These are phyloP conservation scores for Zaprionus vittiger DNA, from an alignment of 1,140 invertebrate genomes.

Conservation along the genomic window DNA sequence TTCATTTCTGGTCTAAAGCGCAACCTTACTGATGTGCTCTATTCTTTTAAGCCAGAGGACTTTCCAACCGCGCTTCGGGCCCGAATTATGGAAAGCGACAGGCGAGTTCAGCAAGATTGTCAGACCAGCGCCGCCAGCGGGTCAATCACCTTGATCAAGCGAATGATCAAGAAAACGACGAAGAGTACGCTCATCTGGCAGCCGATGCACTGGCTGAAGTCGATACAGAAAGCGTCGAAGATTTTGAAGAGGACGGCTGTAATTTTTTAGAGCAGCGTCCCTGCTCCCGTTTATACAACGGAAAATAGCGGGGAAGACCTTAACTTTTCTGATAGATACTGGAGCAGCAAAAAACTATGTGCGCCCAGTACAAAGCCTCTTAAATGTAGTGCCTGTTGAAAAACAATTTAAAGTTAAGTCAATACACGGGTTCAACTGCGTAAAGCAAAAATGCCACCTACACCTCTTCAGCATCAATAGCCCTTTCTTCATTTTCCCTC, in stretches of 20 bases:
- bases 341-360: slow-evolving; percentile 1
- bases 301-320: slow-evolving; percentile 3
- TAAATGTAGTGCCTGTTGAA: slow-evolving; percentile 5
- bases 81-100: too few relatives aligned
- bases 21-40: not conserved
- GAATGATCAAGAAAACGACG: not conserved
- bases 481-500: slow-evolving; percentile 1
- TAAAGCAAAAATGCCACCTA: not conserved
- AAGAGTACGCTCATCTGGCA: not conserved
- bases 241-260: not conserved
- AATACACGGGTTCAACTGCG: not conserved
- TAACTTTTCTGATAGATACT: not conserved
- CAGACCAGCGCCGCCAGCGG: too few relatives aligned
- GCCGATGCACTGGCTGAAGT: not conserved
- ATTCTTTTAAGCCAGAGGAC: not conserved
- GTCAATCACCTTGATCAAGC: not conserved
- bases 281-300: not conserved
- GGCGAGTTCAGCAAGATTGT: too few relatives aligned
- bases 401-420: slow-evolving; percentile 5
- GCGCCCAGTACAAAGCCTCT: not conserved
- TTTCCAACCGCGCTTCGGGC: not conserved
- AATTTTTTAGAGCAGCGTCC: not conserved
- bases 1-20: not conserved
- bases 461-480: slow-evolving; percentile 1
- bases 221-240: not conserved